Conservation (phyloP, 1,140 invertebrate species). For the Ctenoplectra terminalis region DNA sequence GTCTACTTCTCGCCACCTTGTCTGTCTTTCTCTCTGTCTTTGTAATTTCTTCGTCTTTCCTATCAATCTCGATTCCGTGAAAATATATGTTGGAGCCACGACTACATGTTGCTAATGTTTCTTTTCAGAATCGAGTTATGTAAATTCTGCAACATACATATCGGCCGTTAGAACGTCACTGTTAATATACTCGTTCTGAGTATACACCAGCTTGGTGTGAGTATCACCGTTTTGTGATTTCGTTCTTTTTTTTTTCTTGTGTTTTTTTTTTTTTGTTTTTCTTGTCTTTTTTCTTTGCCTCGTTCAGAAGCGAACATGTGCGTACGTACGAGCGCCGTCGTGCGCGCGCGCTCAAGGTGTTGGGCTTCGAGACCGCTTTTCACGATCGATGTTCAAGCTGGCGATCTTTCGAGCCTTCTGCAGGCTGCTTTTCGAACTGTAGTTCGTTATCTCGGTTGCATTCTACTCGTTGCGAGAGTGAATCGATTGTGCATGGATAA, state of each 20-base stretch:
- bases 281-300: too few species aligned
- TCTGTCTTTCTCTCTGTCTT: background rate
- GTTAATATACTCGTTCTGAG: conserved; percentile 51
- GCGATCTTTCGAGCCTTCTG: background rate
- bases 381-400: conserved; percentile 34
- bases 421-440: background rate
- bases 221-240: conserved; percentile 48
- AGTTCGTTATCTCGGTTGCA: background rate
- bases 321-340: too few species aligned
- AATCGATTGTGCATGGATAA: background rate
- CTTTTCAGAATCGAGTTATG: conserved; percentile 59
- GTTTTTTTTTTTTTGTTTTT: too few species aligned
- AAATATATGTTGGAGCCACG: background rate
- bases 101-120: conserved; percentile 51
- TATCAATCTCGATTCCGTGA: background rate
- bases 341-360: background rate
- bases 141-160: conserved; percentile 59
- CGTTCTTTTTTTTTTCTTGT: background rate
- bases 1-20: background rate
- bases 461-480: conserved; percentile 9
- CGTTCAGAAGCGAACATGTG: too few species aligned
- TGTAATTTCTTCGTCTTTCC: background rate
- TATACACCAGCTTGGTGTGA: conserved; percentile 54
- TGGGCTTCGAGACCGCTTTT: conserved; percentile 7
- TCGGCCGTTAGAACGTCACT: conserved; percentile 54